phyloP scores from a whole-genome alignment of 2,113 vertebrate species.

The Oreochromis niloticus region DNA sequence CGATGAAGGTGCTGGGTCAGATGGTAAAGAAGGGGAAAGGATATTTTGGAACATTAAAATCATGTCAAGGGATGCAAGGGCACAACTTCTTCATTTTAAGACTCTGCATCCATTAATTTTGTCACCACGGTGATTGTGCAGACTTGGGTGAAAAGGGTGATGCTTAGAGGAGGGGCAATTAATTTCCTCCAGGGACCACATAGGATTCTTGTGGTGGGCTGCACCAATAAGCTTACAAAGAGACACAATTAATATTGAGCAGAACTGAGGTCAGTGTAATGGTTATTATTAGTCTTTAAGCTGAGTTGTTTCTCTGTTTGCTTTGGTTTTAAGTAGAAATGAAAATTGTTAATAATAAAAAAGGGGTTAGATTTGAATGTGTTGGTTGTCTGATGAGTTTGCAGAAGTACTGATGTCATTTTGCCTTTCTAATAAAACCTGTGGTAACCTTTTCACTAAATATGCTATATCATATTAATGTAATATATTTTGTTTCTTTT shows the following conservation, averaged over 20 bases:
- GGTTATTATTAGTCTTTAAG: neutral
- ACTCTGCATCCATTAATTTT: rapidly evolving
- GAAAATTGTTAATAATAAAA: neutral
- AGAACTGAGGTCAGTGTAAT: neutral
- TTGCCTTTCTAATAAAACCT: neutral
- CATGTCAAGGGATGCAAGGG: rapidly evolving
- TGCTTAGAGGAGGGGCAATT: neutral
- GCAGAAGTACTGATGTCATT: rapidly evolving
- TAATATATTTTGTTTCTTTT: neutral
- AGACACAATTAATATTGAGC: neutral
- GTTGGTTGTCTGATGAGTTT: neutral
- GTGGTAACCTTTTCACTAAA: neutral
- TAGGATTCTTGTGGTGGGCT: neutral
- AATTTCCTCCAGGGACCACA: neutral
- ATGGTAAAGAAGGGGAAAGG: neutral
- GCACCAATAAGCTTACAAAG: neutral
- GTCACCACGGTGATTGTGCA: neutral
- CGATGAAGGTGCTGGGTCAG: neutral
- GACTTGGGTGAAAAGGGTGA: neutral
- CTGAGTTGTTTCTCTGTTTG: neutral
- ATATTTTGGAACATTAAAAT: neutral
- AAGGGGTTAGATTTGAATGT: rapidly evolving
- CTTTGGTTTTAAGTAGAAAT: neutral
- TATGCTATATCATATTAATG: neutral
- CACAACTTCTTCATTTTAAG: neutral